These are phyloP conservation scores for Drosophila auraria DNA, from an alignment of 1,140 invertebrate genomes.

Conservation along the genomic window DNA sequence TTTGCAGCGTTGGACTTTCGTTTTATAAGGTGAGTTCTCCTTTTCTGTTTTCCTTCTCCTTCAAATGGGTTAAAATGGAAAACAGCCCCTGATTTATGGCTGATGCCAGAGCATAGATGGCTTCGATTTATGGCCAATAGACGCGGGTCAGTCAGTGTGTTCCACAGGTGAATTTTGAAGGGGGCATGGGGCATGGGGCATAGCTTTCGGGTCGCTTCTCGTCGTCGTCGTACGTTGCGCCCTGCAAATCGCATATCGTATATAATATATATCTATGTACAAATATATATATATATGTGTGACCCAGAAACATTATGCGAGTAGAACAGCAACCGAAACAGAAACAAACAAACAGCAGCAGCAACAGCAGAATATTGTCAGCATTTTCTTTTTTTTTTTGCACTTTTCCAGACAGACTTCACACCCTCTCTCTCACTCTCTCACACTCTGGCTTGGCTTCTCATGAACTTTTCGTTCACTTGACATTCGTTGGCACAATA, in stretches of 20 bases:
- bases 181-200: constrained; percentile 3
- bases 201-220: not conserved
- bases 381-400: constrained; percentile 51
- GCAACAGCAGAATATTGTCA: constrained; percentile 64
- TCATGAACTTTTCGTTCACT: constrained; percentile 58
- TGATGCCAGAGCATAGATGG: constrained; percentile 3
- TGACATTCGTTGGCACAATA: constrained; percentile 58
- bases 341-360: constrained; percentile 42
- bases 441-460: constrained; percentile 15
- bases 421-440: constrained; percentile 3
- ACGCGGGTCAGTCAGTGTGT: not conserved
- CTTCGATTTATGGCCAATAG: constrained; percentile 27
- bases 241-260: constrained; percentile 1
- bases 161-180: constrained; percentile 19
- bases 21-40: constrained; percentile 83
- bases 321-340: constrained; percentile 48
- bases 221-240: not conserved
- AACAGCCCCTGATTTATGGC: not conserved
- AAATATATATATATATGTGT: constrained; percentile 40
- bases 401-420: constrained; percentile 62
- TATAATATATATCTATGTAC: constrained; percentile 18
- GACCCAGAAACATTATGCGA: constrained; percentile 80
- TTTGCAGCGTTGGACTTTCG: constrained; percentile 85
- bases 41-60: too few species aligned
- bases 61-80: not conserved